Base-by-base conservation (phyloP, 2,113 vertebrate genomes). In the Balaeniceps rex region DNA sequence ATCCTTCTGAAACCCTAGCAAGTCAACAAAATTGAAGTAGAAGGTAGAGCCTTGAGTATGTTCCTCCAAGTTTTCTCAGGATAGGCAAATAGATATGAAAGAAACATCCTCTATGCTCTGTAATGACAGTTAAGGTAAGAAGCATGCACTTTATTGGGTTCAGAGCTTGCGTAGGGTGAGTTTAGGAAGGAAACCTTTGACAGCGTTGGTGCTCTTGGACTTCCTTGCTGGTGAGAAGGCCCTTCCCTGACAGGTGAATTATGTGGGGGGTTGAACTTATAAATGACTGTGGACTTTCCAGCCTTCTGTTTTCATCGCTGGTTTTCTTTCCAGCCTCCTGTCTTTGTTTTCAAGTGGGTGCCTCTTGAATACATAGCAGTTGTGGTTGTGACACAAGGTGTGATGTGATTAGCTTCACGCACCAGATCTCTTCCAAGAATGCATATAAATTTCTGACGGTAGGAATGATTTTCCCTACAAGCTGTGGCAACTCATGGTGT, bases 151-250 rank as follows among this genome's bases (percentile, higher is more conserved):
- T 52, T 42, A 16, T 58, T 10, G 46, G 18, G 29, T 47, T 40
- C 21, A 63, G 34, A 79, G 8, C 38, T 21, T 16, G 29, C 5
- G 29, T 5, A 14, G 7, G 6, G 4, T 42, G 31, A 90, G 15
- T 11, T 57, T 36, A 83, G 9, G 22, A 77, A 69, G 3, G 1
- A 79, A 83, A 38, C 10, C 38, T 68, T 76, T 72, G 26, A 16
- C 34, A 61, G 4, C 0, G 0, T 1, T 36, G 46, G 8, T 7
- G 4, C 28, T 66, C 2, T 0, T 52, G 52, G 49, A 54, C 23
- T 65, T 86, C 26, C 6, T 44, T 63, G 6, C 7, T 69, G 17
- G 10, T 14, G 38, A 70, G 54, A 83, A 92, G 5, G 2, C 4
- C 12, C 9, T 69, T 70, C 9, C 8, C 12, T 81, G 49, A 44